Evolutionary conservation across 2,888 invertebrate genomes (phyloP), one percentile per base, ranked within the genome.

Genomic region (Yponomeuta malinellus): DNA sequence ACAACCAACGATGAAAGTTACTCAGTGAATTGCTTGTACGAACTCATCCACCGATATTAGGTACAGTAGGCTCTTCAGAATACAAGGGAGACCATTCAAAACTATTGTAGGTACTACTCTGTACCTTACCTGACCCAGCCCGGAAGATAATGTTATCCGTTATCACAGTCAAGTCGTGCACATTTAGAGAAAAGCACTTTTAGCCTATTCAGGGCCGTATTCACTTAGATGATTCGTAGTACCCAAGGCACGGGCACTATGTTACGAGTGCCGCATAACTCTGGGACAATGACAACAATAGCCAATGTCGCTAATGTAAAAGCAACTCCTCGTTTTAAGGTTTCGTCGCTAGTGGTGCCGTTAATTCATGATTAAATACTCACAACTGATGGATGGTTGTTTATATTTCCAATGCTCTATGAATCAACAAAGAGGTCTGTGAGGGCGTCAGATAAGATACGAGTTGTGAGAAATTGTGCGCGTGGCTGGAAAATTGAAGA

Each of bases 231-330:
- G 52, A 5, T 65, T 23, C 23, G 29, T 10, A 29, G 65, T 33
- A 29, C 23, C n/a, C 63, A 23, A 29, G 4, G 33, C 65, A 29
- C 29, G 43, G 67, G 67, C 33, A 43, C 10, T n/a, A 10, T 12
- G 52, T 15, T 59, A 59, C 52, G 52, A 59, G 52, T 59, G 52
- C 52, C 52, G 52, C 15, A 59, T 59, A 59, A 59, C 52, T 59
- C n/a, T 43, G 37, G 67, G 37, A 43, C 67, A 43, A 33, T 37
- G 37, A 43, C 23, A 43, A 68, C 67, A 68, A 68, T 68, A 43
- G 67, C 43, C 43, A 43, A 31, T 37, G 33, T 43, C n/a, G 43
- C 67, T 68, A 68, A 68, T 68, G 67, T 37, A 68, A 68, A 31
- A 68, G 67, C 67, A 68, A 68, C 67, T n/a, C 10, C 52, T 59